These are phyloP conservation scores for Copidosoma floridanum DNA, from an alignment of 1,140 invertebrate species.

Conservation along the genomic window DNA sequence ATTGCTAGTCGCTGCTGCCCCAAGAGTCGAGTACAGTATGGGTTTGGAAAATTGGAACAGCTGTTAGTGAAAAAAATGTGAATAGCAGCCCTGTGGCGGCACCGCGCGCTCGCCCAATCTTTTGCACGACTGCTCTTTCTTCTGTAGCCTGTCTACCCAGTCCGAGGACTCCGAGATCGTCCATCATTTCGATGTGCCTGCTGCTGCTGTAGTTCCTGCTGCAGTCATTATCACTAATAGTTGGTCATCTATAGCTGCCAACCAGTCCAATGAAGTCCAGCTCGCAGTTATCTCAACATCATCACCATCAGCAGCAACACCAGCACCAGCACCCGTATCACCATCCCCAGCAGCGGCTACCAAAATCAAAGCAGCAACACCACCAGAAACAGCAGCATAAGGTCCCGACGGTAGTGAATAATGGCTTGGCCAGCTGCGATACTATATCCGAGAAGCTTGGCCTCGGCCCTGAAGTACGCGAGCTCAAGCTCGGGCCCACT, in stretches of 20 bases:
- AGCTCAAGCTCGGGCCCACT: conserved; percentile 80
- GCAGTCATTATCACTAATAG: not conserved
- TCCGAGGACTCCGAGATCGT: not conserved
- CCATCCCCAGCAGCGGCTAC: not conserved
- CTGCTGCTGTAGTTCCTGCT: not conserved
- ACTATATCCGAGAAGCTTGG: conserved; percentile 77
- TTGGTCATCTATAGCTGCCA: too few species aligned
- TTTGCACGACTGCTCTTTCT: not conserved
- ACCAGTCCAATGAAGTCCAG: conserved; percentile 22
- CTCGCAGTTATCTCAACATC: not conserved
- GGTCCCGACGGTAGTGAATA: not conserved
- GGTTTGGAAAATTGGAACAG: conserved; percentile 28
- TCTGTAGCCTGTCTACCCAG: not conserved
- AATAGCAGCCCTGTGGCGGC: not conserved
- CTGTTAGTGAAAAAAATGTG: conserved; percentile 29
- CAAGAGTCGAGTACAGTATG: too few species aligned
- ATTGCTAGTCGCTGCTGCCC: too few species aligned
- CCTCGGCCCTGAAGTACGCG: conserved; percentile 69
- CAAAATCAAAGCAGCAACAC: not conserved
- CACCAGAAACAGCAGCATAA: too few species aligned
- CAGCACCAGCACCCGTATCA: not conserved
- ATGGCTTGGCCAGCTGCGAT: conserved; percentile 33
- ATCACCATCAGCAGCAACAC: not conserved
- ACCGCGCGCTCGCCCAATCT: not conserved
- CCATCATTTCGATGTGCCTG: not conserved